A percentile compares a stretch with the other conserved stretches of the same genome.
Evolutionary conservation across 1,140 invertebrate species (phyloP).

Genomic region (Tetramorium alpestre): DNA sequence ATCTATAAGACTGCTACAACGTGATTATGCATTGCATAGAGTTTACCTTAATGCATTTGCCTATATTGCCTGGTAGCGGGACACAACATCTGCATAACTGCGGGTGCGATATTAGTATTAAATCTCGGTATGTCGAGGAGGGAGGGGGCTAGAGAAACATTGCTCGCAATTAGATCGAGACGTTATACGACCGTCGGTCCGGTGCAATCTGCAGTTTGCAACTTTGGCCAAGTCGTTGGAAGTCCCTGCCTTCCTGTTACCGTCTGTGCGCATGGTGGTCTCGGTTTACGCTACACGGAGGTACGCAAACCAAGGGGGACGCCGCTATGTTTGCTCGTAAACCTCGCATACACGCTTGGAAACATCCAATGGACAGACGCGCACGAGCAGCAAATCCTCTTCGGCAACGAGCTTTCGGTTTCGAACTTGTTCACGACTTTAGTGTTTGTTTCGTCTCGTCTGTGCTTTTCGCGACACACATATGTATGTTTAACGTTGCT

Average conservation of each 20-base stretch:
- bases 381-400: conserved; percentile 33
- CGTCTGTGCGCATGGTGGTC: not conserved
- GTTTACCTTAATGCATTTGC: conserved; percentile 4
- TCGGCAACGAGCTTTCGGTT: conserved; percentile 23
- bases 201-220: conserved; percentile 74
- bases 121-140: conserved; percentile 36
- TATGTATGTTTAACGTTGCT: conserved; percentile 5
- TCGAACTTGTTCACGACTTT: conserved; percentile 35
- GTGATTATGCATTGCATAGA: not conserved
- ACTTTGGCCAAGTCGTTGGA: conserved; percentile 72
- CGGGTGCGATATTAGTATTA: conserved; percentile 56
- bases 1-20: not conserved
- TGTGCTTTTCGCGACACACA: not conserved
- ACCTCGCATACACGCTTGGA: conserved; percentile 29
- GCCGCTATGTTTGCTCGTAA: conserved; percentile 48
- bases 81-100: conserved; percentile 45
- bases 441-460: not conserved
- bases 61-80: not conserved
- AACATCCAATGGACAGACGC: conserved; percentile 25
- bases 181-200: conserved; percentile 37
- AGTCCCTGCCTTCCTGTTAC: conserved; percentile 31
- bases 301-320: conserved; percentile 43
- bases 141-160: conserved; percentile 21
- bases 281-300: conserved; percentile 37
- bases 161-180: conserved; percentile 72